Conservation (phyloP, 1,140 invertebrate genomes). For the Orchestia grillus region DNA sequence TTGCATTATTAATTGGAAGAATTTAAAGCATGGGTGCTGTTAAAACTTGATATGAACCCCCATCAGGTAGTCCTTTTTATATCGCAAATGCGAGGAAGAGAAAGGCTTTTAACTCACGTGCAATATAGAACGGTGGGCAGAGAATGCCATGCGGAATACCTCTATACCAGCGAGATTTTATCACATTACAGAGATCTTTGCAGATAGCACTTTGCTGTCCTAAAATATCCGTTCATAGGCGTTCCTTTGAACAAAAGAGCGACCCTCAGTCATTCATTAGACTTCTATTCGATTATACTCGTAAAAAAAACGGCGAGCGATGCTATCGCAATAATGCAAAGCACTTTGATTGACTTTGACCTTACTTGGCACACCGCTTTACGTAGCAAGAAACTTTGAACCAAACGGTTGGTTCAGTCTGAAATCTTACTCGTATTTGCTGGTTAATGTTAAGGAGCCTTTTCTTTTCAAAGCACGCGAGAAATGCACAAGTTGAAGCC, state of each 20-base stretch:
- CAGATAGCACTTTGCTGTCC: background rate
- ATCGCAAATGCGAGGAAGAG: background rate
- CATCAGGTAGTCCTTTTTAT: conserved; percentile 32
- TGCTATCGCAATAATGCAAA: conserved; percentile 1
- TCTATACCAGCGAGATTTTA: background rate
- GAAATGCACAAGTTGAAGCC: background rate
- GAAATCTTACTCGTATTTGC: background rate
- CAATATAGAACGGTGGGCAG: background rate
- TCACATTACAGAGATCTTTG: background rate
- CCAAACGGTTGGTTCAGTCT: background rate
- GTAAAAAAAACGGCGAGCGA: background rate
- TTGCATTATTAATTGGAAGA: conserved; percentile 23
- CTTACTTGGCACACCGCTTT: background rate
- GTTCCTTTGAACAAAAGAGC: background rate
- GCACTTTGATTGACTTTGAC: background rate
- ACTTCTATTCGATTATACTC: background rate
- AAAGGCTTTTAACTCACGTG: conserved; percentile 11
- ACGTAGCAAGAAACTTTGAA: background rate
- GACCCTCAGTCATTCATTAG: conserved; percentile 7
- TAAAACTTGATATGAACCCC: background rate
- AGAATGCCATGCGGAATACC: background rate
- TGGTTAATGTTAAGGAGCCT: background rate
- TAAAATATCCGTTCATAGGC: conserved; percentile 7
- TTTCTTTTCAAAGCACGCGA: background rate
- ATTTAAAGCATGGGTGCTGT: conserved; percentile 30